Percentiles rank a stretch among this genome's conserved stretches.
These are phyloP conservation scores for Vanessa atalanta DNA, from an alignment of 1,140 invertebrate genomes.

Conservation along the genomic window DNA sequence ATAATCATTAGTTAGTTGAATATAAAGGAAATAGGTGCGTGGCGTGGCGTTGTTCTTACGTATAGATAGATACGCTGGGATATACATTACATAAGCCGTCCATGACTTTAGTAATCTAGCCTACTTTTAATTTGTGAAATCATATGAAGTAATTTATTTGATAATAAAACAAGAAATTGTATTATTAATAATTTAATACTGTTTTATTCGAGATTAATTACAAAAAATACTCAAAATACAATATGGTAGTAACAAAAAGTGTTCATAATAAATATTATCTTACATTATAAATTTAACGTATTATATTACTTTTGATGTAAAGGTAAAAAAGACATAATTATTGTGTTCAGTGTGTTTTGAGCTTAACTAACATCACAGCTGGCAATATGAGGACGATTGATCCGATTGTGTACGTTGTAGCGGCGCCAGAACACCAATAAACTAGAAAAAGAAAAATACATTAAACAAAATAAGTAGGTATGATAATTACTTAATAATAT, in stretches of 20 bases:
- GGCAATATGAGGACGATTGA: slow-evolving; percentile 85
- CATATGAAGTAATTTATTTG: neutral
- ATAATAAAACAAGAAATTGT: slow-evolving; percentile 14
- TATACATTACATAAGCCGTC: too few species aligned
- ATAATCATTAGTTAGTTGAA: too few species aligned
- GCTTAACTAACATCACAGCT: slow-evolving; percentile 82
- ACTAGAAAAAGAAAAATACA: slow-evolving; percentile 75
- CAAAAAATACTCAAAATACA: slow-evolving; percentile 26
- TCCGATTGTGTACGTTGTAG: slow-evolving; percentile 87
- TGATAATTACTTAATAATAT: neutral
- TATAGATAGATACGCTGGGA: too few species aligned
- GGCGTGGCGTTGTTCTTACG: too few species aligned
- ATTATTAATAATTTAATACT: slow-evolving; percentile 34
- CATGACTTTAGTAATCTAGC: too few species aligned
- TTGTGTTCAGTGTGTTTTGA: slow-evolving; percentile 56
- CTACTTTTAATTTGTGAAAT: too few species aligned
- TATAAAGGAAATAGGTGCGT: too few species aligned
- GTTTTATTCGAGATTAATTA: slow-evolving; percentile 34
- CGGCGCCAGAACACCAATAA: slow-evolving; percentile 91
- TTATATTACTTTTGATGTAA: slow-evolving; percentile 26
- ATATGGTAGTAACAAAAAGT: slow-evolving; percentile 21
- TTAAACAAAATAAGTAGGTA: neutral
- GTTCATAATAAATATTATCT: slow-evolving; percentile 26
- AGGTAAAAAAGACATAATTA: slow-evolving; percentile 21
- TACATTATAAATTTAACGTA: slow-evolving; percentile 24